phyloP scores from a whole-genome alignment of 2,797 vertebrate species.

The Crocidura indochinensis region DNA sequence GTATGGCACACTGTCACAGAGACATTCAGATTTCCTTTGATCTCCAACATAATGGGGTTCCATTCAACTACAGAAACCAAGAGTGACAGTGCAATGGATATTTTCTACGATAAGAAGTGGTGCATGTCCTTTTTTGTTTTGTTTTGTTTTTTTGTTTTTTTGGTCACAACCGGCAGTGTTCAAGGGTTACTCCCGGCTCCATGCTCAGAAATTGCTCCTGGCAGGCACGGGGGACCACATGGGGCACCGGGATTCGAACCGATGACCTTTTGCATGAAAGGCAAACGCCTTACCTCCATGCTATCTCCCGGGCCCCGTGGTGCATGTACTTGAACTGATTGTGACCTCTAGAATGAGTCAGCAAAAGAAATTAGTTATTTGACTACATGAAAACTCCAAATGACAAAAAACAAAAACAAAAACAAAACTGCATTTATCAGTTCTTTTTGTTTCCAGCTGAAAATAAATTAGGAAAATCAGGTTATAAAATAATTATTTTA shows the following conservation, averaged over 20 bases:
- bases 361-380: constrained; percentile 45
- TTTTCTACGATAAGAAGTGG: constrained; percentile 37
- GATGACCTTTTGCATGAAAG: too few relatives aligned
- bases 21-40: not conserved
- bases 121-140: constrained; percentile 31
- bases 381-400: constrained; percentile 9
- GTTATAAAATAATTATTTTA: constrained; percentile 58
- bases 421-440: constrained; percentile 16
- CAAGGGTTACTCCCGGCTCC: too few relatives aligned
- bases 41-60: not conserved
- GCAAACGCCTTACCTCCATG: too few relatives aligned
- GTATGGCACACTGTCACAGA: not conserved
- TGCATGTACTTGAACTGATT: constrained; percentile 31
- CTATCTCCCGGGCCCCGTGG: too few relatives aligned
- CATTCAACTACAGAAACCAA: constrained; percentile 37
- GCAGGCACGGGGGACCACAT: too few relatives aligned
- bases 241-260: too few relatives aligned
- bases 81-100: not conserved
- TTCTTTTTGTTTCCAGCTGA: not conserved
- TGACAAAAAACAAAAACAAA: constrained; percentile 3
- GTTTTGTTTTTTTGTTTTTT: too few relatives aligned
- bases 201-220: too few relatives aligned
- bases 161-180: too few relatives aligned
- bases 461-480: constrained; percentile 34
- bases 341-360: constrained; percentile 13